Evolutionary conservation across 37 sponge, comb jelly and placozoan genomes (phyloP).

Genomic region (Dysidea cf. avara): DNA sequence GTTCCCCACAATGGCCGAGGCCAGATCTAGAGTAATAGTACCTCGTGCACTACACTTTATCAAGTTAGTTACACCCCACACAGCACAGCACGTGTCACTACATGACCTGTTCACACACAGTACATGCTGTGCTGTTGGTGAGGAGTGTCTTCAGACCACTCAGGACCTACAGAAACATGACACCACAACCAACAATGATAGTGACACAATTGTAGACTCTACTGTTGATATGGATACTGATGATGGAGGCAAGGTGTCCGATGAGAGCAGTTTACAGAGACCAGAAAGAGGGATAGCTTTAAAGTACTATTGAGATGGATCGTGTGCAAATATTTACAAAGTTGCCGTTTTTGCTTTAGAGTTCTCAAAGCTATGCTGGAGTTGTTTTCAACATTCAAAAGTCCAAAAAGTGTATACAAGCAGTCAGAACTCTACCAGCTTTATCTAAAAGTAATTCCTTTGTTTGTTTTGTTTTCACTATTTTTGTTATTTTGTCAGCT

Average conservation of each 20-base stretch:
- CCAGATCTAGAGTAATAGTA: conserved; percentile 60
- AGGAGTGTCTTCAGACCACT: not conserved
- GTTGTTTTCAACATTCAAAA: conserved; percentile 72
- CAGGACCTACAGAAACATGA: conserved; percentile 1
- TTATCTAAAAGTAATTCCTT: conserved; percentile 52
- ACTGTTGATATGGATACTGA: not conserved
- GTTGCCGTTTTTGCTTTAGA: conserved; percentile 34
- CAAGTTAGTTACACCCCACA: conserved; percentile 18
- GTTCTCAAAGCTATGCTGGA: conserved; percentile 60
- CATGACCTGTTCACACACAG: not conserved
- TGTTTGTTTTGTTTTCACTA: not conserved
- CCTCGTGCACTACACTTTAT: conserved; percentile 70
- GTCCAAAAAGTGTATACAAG: conserved; percentile 67
- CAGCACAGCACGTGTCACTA: conserved; percentile 13
- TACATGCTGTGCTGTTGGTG: not conserved
- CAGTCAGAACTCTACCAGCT: conserved; percentile 58
- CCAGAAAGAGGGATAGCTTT: not conserved
- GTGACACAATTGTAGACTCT: not conserved
- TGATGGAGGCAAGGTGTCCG: not conserved
- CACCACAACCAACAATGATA: not conserved
- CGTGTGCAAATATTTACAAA: not conserved
- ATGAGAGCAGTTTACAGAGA: not conserved
- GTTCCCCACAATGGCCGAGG: conserved; percentile 47
- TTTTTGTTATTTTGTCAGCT: conserved; percentile 38
- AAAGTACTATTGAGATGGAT: not conserved